Conservation (phyloP, 2,888 invertebrate species). For the Zonitis immaculata region DNA sequence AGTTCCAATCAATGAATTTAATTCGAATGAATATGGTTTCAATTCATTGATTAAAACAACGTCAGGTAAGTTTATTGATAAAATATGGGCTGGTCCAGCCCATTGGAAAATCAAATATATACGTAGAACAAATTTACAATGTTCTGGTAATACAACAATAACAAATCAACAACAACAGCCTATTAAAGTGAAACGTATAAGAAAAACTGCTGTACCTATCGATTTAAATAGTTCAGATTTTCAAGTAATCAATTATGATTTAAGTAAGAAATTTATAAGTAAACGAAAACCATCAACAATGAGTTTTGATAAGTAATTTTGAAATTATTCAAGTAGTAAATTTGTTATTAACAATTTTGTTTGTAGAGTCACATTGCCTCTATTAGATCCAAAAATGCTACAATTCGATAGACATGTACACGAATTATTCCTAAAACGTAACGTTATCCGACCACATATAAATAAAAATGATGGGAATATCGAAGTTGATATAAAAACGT, state of each 20-base stretch:
- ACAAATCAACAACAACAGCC: constrained; percentile 25
- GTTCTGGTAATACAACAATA: constrained; percentile 44
- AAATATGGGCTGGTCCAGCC: constrained; percentile 75
- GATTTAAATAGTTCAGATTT: constrained; percentile 8
- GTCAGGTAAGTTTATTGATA: constrained; percentile 32
- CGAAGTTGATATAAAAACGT: constrained; percentile 24
- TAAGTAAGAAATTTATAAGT: constrained; percentile 11
- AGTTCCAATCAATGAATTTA: constrained; percentile 52
- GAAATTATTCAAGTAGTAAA: constrained; percentile 2
- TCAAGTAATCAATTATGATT: constrained; percentile 13
- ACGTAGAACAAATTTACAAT: constrained; percentile 25
- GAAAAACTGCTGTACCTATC: constrained; percentile 23
- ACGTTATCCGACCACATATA: not conserved
- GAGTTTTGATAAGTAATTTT: constrained; percentile 22
- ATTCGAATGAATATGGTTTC: constrained; percentile 65
- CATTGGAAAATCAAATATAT: constrained; percentile 70
- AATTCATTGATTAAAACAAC: constrained; percentile 50
- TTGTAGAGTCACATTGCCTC: constrained; percentile 28
- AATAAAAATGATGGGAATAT: not conserved
- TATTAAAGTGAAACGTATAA: constrained; percentile 25
- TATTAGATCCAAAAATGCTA: constrained; percentile 14
- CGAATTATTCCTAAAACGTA: constrained; percentile 2
- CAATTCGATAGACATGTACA: constrained; percentile 4
- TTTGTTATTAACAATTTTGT: constrained; percentile 2
- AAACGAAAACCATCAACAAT: constrained; percentile 19